phyloP scores from a whole-genome alignment of 2,888 invertebrate genomes.

The Lasius fuliginosus region DNA sequence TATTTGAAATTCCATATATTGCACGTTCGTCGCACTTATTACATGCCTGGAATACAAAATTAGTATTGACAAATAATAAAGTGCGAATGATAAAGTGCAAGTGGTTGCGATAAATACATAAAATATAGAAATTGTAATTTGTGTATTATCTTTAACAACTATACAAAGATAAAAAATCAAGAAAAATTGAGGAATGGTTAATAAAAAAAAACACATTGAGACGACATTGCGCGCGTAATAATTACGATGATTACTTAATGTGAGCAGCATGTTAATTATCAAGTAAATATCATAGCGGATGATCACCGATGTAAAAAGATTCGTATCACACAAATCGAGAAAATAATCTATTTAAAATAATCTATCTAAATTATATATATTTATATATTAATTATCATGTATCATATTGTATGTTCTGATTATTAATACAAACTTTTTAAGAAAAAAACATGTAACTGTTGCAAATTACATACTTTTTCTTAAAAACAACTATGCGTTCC shows the following conservation, averaged over 20 bases:
- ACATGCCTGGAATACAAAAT: neutral
- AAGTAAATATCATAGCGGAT: conserved; percentile 56
- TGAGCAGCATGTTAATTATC: conserved; percentile 57
- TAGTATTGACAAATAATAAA: neutral
- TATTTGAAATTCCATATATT: neutral
- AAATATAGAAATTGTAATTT: neutral
- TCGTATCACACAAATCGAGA: no score
- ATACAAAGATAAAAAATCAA: neutral
- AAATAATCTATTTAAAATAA: no score
- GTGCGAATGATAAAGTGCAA: neutral
- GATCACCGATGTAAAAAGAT: no score
- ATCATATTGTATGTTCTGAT: no score
- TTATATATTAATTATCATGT: no score
- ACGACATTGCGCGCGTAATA: conserved; percentile 52
- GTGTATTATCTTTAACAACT: neutral
- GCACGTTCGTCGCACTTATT: neutral
- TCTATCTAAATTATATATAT: no score
- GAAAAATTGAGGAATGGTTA: conserved; percentile 4
- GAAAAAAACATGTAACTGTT: no score
- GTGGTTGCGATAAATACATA: neutral
- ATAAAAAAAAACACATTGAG: conserved; percentile 40
- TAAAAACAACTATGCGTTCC: no score
- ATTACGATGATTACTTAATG: neutral
- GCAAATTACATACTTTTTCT: no score
- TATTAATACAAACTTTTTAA: no score